Percentiles rank a stretch among this genome's conserved stretches.
Evolutionary conservation across 2,113 vertebrate species (phyloP).

Genomic region (Microcebus lehilahytsara): DNA sequence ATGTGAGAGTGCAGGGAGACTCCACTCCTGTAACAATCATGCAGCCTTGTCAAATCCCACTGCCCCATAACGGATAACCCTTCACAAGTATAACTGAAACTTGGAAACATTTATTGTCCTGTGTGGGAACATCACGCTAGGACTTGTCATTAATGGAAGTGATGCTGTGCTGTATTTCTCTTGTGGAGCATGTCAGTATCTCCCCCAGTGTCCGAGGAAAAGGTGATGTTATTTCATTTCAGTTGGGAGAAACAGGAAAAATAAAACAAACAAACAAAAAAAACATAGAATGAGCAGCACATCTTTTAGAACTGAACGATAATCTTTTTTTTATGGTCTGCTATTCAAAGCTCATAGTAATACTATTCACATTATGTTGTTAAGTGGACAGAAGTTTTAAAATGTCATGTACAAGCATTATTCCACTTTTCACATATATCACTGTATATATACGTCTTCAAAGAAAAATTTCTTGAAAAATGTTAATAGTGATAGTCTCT

Average conservation of each 20-base stretch:
- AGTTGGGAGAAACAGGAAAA: neutral
- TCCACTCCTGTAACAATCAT: accelerated
- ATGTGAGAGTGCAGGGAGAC: neutral
- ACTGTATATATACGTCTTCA: neutral
- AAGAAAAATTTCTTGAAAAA: neutral
- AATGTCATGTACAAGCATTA: neutral
- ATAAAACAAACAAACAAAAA: no score
- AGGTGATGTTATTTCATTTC: neutral
- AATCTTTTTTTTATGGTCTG: neutral
- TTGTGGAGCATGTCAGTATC: neutral
- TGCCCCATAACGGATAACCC: no score
- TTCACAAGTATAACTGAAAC: neutral
- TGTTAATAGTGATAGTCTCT: neutral
- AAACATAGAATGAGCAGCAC: neutral
- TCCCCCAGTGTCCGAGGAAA: no score
- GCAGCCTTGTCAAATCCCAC: no score
- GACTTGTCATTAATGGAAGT: neutral
- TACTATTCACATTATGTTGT: neutral
- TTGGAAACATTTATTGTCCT: neutral
- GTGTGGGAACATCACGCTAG: accelerated
- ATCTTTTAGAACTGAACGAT: neutral
- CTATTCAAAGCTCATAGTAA: neutral
- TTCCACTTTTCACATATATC: accelerated
- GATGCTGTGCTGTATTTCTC: neutral
- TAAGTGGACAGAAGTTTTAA: neutral